Conservation (phyloP, 30 jellyfish, hydroid and myxozoan genomes). For the Aurelia aurita region DNA sequence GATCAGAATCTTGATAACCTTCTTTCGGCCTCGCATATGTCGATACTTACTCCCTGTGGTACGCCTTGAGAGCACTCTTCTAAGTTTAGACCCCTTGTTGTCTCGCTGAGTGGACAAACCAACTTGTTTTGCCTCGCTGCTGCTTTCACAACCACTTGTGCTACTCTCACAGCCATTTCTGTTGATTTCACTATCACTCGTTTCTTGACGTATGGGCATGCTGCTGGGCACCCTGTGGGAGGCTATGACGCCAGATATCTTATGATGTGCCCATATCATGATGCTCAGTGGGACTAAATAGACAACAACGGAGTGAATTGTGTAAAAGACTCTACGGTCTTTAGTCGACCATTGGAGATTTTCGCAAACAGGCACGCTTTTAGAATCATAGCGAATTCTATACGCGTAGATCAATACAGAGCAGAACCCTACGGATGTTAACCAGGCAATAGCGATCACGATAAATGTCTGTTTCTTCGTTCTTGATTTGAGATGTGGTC, state of each 20-base stretch:
- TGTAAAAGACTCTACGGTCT: constrained; percentile 68
- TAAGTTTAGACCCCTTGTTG: neutral
- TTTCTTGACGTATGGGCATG: constrained; percentile 5
- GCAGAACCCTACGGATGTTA: constrained; percentile 76
- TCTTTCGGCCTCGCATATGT: constrained; percentile 57
- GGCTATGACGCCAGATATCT: constrained; percentile 63
- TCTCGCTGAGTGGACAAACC: neutral
- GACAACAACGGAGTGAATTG: constrained; percentile 76
- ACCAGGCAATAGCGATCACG: constrained; percentile 60
- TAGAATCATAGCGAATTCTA: constrained; percentile 40
- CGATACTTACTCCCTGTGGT: constrained; percentile 27
- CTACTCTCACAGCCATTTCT: constrained; percentile 1
- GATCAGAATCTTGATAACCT: constrained; percentile 72
- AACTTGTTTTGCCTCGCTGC: constrained; percentile 26
- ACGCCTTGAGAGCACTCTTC: constrained; percentile 37
- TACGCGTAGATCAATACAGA: constrained; percentile 79
- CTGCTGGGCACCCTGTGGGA: constrained; percentile 56
- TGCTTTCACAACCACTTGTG: neutral
- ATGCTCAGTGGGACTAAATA: constrained; percentile 82
- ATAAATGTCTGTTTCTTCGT: constrained; percentile 50
- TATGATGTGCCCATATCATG: constrained; percentile 88
- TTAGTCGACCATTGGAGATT: constrained; percentile 81
- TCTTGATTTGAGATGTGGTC: constrained; percentile 72
- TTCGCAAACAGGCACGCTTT: constrained; percentile 64
- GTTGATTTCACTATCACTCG: constrained; percentile 31